phyloP scores from a whole-genome alignment of 2,797 vertebrate genomes.

The Phoebastria nigripes region DNA sequence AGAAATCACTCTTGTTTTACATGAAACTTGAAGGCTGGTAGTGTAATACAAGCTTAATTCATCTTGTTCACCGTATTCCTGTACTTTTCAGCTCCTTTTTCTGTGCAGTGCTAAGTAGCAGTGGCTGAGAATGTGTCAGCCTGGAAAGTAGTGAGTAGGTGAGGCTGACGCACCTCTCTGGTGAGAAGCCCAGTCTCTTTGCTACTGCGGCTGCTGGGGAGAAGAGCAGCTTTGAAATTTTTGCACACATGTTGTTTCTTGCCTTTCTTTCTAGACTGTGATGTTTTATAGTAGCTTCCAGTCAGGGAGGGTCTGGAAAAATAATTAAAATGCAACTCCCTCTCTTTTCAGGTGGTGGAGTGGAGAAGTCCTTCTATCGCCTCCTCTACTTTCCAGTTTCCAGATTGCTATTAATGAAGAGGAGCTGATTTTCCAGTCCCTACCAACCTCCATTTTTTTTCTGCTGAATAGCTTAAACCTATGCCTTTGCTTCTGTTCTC shows the following conservation, averaged over 20 bases:
- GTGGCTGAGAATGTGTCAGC: neutral
- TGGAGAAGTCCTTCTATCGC: neutral
- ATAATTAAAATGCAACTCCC: neutral
- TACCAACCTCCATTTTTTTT: neutral
- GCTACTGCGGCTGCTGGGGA: neutral
- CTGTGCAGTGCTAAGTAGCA: neutral
- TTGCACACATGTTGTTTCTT: neutral
- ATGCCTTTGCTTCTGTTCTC: neutral
- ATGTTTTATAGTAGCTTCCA: neutral
- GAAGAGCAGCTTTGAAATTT: neutral
- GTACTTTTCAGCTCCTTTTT: neutral
- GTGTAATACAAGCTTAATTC: neutral
- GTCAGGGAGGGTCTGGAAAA: neutral
- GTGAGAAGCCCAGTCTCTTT: neutral
- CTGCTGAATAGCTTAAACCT: neutral
- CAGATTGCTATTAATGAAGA: neutral
- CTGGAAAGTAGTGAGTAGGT: neutral
- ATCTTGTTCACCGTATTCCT: neutral
- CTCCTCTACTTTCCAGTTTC: neutral
- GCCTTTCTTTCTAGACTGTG: neutral
- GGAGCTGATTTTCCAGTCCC: neutral
- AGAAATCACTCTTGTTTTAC: neutral
- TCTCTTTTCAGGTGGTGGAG: neutral
- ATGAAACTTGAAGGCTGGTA: neutral
- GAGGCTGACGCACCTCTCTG: neutral